Base-by-base conservation (phyloP, 1,140 invertebrate genomes). In the Lordiphosa mommai region DNA sequence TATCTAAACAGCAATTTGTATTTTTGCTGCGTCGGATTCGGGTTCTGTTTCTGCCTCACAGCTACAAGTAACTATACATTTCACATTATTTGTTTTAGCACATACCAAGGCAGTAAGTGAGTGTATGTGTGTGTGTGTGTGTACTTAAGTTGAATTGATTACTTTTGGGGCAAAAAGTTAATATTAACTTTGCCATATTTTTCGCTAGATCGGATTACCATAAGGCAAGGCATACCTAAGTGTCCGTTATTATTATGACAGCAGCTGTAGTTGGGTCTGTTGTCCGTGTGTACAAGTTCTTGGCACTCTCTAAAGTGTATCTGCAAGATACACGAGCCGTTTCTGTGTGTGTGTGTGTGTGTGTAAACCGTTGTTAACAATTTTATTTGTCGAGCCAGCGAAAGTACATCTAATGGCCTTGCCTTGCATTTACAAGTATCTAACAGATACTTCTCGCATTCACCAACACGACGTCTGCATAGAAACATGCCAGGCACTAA, bases 151-250 rank as follows among this genome's bases (percentile, higher is more conserved):
- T 68, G 64, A 72, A 60, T 72, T 69, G 65, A 74, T 74, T 74
- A 65, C 64, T 69, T 73, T 74, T 73, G 59, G 44, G 38, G 44
- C 57, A 66, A 52, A 52, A 56, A 55, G 59, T 53, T 68, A 61
- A 43, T 66, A 27, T 70, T 70, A 49, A 57, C 51, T 71, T 71
- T 61, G 68, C 47, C 66, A 72, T 70, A 72, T 70, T 72, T 65
- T 57, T 56, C 67, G 53, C 48, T 41, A 52, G 65, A 73, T 76
- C 71, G 7, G 32, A 50, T 76, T 76, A 65, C 72, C 43, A 33
- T n/a, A 16, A 16, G 27, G 23, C 7, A 14, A 23, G 20, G 20
- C 38, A 17, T 40, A 40, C 16, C 8, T 23, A 20, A 12, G 30
- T 47, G 9, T 12, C 5, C 14, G 33, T 34, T 27, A 27, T 34